A percentile compares a stretch with the other conserved stretches of the same genome.
These are phyloP conservation scores for Seira sanloemensis DNA, from an alignment of 2,888 invertebrate genomes.

Conservation along the genomic window DNA sequence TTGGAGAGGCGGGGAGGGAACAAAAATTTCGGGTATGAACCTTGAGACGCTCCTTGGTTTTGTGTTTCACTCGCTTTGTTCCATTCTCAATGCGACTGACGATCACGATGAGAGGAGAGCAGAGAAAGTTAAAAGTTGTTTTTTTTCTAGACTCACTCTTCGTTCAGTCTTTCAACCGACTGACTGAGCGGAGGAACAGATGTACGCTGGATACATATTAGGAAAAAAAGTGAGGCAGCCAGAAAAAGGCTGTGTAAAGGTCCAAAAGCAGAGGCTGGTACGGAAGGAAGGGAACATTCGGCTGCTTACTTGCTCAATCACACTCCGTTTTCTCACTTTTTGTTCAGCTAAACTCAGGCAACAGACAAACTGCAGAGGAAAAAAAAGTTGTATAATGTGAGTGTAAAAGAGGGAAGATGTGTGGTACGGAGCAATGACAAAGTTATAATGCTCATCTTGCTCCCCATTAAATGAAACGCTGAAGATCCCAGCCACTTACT, in stretches of 20 bases:
- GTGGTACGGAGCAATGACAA: constrained; percentile 53
- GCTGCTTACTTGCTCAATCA: constrained; percentile 42
- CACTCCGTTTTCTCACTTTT: too few species aligned
- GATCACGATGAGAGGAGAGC: constrained; percentile 11
- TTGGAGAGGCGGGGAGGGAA: too few species aligned
- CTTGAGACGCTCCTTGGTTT: constrained; percentile 25
- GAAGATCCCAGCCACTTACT: background rate
- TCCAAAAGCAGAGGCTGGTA: constrained; percentile 46
- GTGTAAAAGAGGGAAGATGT: constrained; percentile 23
- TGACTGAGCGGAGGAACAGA: constrained; percentile 52
- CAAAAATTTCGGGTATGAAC: too few species aligned
- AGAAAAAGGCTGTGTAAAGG: constrained; percentile 27
- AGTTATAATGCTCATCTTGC: constrained; percentile 51
- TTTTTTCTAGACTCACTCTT: constrained; percentile 33
- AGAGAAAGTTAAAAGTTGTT: too few species aligned
- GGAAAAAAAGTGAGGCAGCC: constrained; percentile 4
- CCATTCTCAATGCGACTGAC: too few species aligned
- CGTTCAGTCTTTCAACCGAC: constrained; percentile 41
- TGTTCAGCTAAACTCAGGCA: too few species aligned
- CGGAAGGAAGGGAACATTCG: constrained; percentile 52
- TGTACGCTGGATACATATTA: constrained; percentile 49
- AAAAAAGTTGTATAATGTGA: background rate
- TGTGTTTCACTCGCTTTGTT: constrained; percentile 37
- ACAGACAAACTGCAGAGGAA: too few species aligned
- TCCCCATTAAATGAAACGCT: background rate